Evolutionary conservation across 2,113 vertebrate genomes (phyloP).

Genomic region (Spea bombifrons): DNA sequence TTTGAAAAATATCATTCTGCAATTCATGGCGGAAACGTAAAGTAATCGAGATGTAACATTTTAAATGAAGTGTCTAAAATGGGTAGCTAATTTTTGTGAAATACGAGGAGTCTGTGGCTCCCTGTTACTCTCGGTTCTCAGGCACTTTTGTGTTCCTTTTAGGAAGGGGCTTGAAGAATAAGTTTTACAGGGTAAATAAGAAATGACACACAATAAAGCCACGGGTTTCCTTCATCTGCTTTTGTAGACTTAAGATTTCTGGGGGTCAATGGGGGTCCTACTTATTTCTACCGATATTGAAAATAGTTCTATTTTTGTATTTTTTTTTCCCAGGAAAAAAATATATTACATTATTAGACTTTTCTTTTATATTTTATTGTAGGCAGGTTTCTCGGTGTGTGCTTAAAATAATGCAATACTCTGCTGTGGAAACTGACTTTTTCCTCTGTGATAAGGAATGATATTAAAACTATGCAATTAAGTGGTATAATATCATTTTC

Average conservation of each 20-base stretch:
- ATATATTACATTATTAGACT: too few relatives aligned
- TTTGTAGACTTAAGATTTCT: neutral
- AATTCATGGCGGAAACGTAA: slow-evolving; percentile 45
- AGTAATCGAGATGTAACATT: slow-evolving; percentile 35
- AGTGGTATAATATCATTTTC: too few relatives aligned
- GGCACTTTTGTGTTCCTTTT: neutral
- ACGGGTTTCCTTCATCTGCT: neutral
- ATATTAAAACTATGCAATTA: too few relatives aligned
- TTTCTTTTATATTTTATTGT: too few relatives aligned
- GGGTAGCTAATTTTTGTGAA: slow-evolving; percentile 49
- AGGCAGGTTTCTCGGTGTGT: too few relatives aligned
- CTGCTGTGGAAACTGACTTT: too few relatives aligned
- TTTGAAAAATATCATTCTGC: slow-evolving; percentile 44
- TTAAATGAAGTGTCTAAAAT: slow-evolving; percentile 48
- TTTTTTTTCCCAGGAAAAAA: too few relatives aligned
- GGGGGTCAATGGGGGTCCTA: neutral
- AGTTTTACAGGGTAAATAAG: slow-evolving; percentile 13
- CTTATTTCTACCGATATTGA: neutral
- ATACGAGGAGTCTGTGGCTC: slow-evolving; percentile 33
- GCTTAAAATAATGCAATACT: too few relatives aligned
- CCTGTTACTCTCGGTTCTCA: slow-evolving; percentile 18
- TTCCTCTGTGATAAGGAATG: too few relatives aligned
- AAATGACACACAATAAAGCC: slow-evolving; percentile 7
- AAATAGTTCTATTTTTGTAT: neutral
- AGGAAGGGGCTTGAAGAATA: neutral